Evolutionary conservation across 2,113 vertebrate species (phyloP), one percentile per base, ranked within the genome.

Genomic region (Sturnira hondurensis): DNA sequence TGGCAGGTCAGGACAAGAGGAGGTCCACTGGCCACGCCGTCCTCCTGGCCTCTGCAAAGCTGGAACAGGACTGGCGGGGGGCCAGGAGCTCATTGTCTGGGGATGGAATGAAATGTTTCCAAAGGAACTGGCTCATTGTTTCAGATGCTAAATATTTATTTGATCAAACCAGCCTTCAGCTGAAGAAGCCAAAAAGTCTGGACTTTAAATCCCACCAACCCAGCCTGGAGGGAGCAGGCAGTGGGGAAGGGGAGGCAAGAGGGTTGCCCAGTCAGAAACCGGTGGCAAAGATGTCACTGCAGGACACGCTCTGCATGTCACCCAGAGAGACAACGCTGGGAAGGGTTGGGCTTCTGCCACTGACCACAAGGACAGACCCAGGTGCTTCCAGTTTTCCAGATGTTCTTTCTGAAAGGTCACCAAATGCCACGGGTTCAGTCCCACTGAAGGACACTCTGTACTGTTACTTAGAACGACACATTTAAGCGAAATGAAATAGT

Each of bases 91-190:
- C 4, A 3, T 95, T 96, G 74, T 97, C 86, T 94, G 85, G 93
- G 4, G 58, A 56, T 96, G 91, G 90, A 95, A 97, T 97, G 93
- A 97, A 96, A 82, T 61, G 82, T 95, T 98, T 97, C 95, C 95
- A 97, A 94, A 96, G 93, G 91, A 98, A 94, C 95, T 43, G 73
- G 70, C 95, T 95, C 65, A 47, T 95, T 97, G 77, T 77, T 91
- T 33, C 78, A 96, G 93, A 93, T 89, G 86, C 93, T 97, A 97
- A 91, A 87, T 97, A 94, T 97, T 97, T 97, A 97, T 97, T 97
- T 93, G 78, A 1, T 96, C 86, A 81, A 98, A 81, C 54, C 93
- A 92, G 28, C 26, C 90, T 96, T 61, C 78, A 74, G 88, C 96
- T 78, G 77, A 94, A 74, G 74, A 86, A 97, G 77, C 47, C 95